phyloP scores from a whole-genome alignment of 2,113 vertebrate species.

The Sciurus niger region DNA sequence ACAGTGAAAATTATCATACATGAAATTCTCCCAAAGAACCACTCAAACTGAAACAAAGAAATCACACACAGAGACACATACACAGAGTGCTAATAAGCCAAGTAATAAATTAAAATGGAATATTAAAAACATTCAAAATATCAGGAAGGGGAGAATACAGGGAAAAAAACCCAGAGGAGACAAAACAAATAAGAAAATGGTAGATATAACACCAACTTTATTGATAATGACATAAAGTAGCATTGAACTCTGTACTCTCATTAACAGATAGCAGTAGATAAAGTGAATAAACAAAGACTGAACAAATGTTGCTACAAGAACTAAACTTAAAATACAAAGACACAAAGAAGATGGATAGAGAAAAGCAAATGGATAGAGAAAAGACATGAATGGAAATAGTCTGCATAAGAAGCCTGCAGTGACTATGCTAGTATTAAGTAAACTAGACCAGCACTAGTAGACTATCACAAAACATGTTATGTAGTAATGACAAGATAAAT shows the following conservation, averaged over 20 bases:
- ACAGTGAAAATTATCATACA: not conserved
- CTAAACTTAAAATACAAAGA: not conserved
- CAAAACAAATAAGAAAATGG: not conserved
- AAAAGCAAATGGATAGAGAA: not conserved
- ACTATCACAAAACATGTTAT: not conserved
- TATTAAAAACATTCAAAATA: not conserved
- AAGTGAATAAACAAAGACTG: not conserved
- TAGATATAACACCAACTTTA: not conserved
- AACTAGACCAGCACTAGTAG: not conserved
- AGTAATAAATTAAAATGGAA: slow-evolving; percentile 36
- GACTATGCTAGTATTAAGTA: not conserved
- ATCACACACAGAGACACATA: not conserved
- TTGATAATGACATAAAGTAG: not conserved
- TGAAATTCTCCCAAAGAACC: not conserved
- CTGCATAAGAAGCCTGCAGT: not conserved
- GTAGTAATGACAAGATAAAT: not conserved
- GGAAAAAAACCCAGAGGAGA: not conserved
- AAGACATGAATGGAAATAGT: not conserved
- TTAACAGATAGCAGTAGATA: not conserved
- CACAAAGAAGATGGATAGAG: not conserved
- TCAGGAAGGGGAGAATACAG: not conserved
- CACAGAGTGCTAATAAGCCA: not conserved
- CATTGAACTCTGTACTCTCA: too few relatives aligned
- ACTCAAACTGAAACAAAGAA: not conserved
- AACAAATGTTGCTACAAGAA: not conserved